Percentiles rank a stretch among this genome's conserved stretches.
Conservation (phyloP, 2,888 invertebrate species). For the Hirtodrosophila trivittata region DNA sequence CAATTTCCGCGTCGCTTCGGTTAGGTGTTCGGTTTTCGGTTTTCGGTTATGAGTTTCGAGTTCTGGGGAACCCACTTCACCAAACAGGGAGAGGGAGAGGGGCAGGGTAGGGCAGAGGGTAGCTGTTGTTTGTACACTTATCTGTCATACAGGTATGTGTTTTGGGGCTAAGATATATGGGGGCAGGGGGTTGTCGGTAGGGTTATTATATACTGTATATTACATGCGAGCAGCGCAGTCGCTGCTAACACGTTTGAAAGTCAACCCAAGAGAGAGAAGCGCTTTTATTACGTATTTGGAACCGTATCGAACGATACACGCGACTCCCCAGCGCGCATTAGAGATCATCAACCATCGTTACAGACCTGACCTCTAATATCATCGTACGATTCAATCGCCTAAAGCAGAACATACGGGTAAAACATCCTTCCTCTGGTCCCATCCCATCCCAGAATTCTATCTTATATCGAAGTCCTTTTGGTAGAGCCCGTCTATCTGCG, state of each 20-base stretch:
- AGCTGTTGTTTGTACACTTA: constrained; percentile 20
- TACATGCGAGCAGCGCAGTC: background rate
- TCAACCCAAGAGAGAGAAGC: constrained; percentile 51
- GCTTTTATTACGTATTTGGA: constrained; percentile 51
- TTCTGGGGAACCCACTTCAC: no score
- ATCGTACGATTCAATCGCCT: no score
- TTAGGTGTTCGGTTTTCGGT: constrained; percentile 6
- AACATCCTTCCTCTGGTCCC: no score
- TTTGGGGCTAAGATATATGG: constrained; percentile 37
- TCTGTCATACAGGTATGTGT: constrained; percentile 24
- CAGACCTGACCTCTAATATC: constrained; percentile 17
- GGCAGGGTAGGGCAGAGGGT: constrained; percentile 7
- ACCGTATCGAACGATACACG: constrained; percentile 53
- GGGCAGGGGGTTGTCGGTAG: background rate
- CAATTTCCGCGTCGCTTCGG: constrained; percentile 20
- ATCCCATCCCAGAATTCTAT: no score
- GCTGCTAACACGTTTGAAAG: constrained; percentile 62
- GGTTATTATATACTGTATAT: background rate
- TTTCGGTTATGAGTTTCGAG: no score
- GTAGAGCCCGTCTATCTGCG: no score
- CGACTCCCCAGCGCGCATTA: constrained; percentile 5
- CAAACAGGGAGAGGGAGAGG: no score
- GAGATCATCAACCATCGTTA: background rate
- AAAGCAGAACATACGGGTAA: no score
- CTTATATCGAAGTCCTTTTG: no score